Evolutionary conservation across 2,113 vertebrate species (phyloP).

Genomic region (Rousettus leschenaultii): DNA sequence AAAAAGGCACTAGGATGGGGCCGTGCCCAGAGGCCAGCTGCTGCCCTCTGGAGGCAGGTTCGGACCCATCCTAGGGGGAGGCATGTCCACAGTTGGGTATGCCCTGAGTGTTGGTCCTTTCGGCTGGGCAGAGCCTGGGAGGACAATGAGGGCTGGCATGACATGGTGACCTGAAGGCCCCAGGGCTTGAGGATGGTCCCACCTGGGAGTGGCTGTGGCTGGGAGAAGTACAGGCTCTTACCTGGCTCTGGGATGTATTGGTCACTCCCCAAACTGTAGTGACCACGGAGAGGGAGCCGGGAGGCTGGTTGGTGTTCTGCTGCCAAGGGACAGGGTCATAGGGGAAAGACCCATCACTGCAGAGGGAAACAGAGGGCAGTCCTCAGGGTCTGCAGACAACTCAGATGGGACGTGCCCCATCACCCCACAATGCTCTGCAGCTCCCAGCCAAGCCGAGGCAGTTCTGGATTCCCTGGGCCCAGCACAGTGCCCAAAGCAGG

Average conservation of each 20-base stretch:
- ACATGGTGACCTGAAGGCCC: neutral
- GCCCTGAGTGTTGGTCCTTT: neutral
- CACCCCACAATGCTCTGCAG: neutral
- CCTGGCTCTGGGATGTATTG: conserved; percentile 99
- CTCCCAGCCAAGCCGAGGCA: neutral
- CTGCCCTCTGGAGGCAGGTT: neutral
- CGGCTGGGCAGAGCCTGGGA: neutral
- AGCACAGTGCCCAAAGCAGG: fast-evolving
- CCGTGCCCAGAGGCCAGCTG: neutral
- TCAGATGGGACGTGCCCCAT: fast-evolving
- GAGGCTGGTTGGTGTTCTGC: conserved; percentile 95
- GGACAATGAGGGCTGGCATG: neutral
- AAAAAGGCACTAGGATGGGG: neutral
- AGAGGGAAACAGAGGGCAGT: conserved; percentile 50
- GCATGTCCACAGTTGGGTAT: neutral
- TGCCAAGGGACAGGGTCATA: conserved; percentile 98
- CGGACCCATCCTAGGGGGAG: neutral
- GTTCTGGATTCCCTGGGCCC: neutral
- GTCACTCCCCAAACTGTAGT: conserved; percentile 98
- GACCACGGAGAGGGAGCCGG: conserved; percentile 96
- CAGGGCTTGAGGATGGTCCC: fast-evolving
- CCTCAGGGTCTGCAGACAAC: neutral
- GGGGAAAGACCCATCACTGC: conserved; percentile 96
- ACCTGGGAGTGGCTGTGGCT: neutral
- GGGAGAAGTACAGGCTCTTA: conserved; percentile 76